Base-by-base conservation (phyloP, 2,797 vertebrate genomes). In the Pantherophis alleghaniensis region DNA sequence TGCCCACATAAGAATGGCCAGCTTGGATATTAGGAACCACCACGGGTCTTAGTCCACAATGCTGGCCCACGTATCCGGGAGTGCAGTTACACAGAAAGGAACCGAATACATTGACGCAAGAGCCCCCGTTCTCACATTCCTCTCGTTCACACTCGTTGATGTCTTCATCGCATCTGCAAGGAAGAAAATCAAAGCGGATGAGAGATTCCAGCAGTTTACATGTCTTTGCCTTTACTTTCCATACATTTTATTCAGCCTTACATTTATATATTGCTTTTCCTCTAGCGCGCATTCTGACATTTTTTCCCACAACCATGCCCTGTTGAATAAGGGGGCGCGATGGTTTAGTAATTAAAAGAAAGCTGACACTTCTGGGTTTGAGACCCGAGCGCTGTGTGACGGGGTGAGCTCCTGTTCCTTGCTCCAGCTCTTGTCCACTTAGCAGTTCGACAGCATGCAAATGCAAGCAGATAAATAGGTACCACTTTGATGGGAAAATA, bases 71-170 rank as follows among this genome's bases (percentile, higher is more conserved):
- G 0, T 98, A 99, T 93, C 99, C 99, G 0, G 98, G 97, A 0
- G 98, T 98, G 97, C 99, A 99, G 98, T 99, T 99, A 93, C 99
- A 99, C 92, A 99, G 98, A 97, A 99, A 99, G 1, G 99, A 99
- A 12, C 99, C 99, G 0, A 99, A 99, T 22, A 99, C 96, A 94
- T 99, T 99, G 93, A 99, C 97, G 0, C 99, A 99, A 69, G 97
- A 95, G 1, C 99, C 99, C 0, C 99, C 99, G 1, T 99, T 99
- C 97, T 99, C 99, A 89, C 99, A 99, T 95, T 98, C 98, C 32
- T 99, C 99, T 47, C 97, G 98, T 95, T 99, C 99, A 0, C 99
- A 99, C 94, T 99, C 99, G 0, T 99, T 98, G 83, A 99, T 97
- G 32, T 99, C 99, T 90, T 99, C 98, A 92, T 99, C 98, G 92